Base-by-base conservation (phyloP, 2,888 invertebrate genomes). In the Prosapia bicincta region DNA sequence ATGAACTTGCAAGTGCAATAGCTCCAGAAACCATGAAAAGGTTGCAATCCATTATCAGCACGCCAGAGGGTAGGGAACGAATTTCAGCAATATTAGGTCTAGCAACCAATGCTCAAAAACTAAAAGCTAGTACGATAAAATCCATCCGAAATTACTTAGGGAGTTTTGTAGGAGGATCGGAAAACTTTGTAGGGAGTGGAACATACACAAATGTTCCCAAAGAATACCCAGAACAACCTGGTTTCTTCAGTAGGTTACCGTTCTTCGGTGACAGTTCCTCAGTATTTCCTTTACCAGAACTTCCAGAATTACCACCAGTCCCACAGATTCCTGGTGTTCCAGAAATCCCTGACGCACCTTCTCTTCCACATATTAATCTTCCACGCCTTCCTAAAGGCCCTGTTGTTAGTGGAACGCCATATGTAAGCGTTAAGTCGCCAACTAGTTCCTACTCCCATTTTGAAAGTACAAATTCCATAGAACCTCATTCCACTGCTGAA, bases 321-420 rank as follows among this genome's bases (percentile, higher is more conserved):
- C 80, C 80, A 3, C 23, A 77, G 24, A 74, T 80, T 23, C 78
- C 79, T 3, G 70, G 77, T 10, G 38, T 79, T 10, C 38, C 69
- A 6, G 28, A 74, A 3, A 66, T 79, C 0, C 77, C 77, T 7
- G 77, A 77, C 7, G 71, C 76, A 20, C 79, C 80, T 3, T 38
- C 73, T 28, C 68, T 80, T 3, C 80, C 80, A 5, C 75, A 77
- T 10, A 74, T 80, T 3, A 76, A 78, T 26, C 65, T 80, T n/a
- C 78, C 79, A 9, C 76, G 26, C 23, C 66, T 76, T 6, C 77
- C 76, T 5, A 76, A 78, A 15, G 76, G 76, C 10, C 68, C 75
- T 10, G 78, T 74, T 24, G 73, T 76, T n/a, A 54, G 54, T 20
- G 54, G 54, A 3, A 54, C 54, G 20, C 43, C 65, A 0, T 80